These are phyloP conservation scores for Trisateles emortualis DNA, from an alignment of 2,888 invertebrate genomes.

Conservation along the genomic window DNA sequence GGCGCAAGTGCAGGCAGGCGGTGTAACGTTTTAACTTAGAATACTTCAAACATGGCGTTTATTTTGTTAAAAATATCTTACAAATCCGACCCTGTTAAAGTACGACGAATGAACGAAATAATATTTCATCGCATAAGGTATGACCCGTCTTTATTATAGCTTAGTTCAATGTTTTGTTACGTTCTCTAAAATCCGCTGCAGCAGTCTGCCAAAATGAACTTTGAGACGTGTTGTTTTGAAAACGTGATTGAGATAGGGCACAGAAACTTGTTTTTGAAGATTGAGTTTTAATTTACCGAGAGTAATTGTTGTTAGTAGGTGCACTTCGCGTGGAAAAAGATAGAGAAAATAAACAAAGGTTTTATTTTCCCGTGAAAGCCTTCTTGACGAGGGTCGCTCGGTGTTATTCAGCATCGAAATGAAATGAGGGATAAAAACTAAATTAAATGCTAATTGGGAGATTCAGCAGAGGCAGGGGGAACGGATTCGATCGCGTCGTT, in stretches of 20 bases:
- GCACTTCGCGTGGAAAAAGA: conserved; percentile 65
- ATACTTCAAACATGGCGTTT: conserved; percentile 51
- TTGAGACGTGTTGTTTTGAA: conserved; percentile 27
- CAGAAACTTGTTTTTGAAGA: conserved; percentile 66
- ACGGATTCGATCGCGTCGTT: conserved; percentile 60
- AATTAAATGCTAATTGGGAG: conserved; percentile 82
- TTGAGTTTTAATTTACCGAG: conserved; percentile 70
- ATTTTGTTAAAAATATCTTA: conserved; percentile 49
- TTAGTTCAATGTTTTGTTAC: conserved; percentile 24
- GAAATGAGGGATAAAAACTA: conserved; percentile 80
- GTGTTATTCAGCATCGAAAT: conserved; percentile 75
- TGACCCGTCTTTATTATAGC: conserved; percentile 34
- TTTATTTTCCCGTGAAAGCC: conserved; percentile 74
- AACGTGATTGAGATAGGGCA: conserved; percentile 61
- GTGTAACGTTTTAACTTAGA: conserved; percentile 59
- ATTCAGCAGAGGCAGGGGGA: conserved; percentile 61
- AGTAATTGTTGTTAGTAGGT: conserved; percentile 72
- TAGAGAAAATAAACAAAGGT: conserved; percentile 77
- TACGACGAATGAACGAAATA: conserved; percentile 29
- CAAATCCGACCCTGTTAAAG: conserved; percentile 24
- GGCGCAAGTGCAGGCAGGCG: conserved; percentile 43
- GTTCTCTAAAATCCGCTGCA: conserved; percentile 38
- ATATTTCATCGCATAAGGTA: conserved; percentile 31
- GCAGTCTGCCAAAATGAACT: conserved; percentile 31
- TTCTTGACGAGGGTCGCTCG: conserved; percentile 77